These are phyloP conservation scores for Hyla sarda DNA, from an alignment of 2,113 vertebrate genomes.

Conservation along the genomic window DNA sequence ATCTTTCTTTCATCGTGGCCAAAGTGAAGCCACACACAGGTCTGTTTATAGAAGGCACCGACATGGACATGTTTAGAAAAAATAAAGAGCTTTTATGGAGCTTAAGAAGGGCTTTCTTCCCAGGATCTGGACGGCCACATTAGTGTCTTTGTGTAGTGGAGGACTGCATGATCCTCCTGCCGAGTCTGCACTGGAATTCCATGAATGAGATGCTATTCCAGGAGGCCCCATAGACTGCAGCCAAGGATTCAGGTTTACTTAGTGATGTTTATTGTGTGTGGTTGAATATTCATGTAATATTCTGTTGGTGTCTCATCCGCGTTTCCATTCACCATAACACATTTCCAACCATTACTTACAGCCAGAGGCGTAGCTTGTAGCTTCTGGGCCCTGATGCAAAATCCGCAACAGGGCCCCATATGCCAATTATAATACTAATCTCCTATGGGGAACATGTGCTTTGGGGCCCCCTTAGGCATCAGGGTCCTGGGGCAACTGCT, in stretches of 20 bases:
- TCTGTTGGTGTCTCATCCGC: background rate
- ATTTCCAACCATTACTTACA: too few species aligned
- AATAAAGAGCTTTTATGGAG: slow-evolving; percentile 48
- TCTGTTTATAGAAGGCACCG: slow-evolving; percentile 18
- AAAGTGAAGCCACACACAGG: slow-evolving; percentile 28
- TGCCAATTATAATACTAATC: too few species aligned
- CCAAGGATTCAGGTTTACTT: background rate
- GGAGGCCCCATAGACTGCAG: background rate
- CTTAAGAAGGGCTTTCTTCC: slow-evolving; percentile 13
- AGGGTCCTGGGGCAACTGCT: too few species aligned
- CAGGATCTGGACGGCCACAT: slow-evolving; percentile 10
- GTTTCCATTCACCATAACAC: background rate
- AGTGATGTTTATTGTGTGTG: background rate
- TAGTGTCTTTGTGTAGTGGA: slow-evolving; percentile 25
- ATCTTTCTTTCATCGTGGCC: slow-evolving; percentile 37
- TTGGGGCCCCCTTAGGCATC: too few species aligned
- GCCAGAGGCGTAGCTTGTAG: too few species aligned
- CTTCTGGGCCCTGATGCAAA: too few species aligned
- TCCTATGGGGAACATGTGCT: too few species aligned
- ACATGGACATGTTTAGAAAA: slow-evolving; percentile 33
- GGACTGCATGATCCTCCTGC: slow-evolving; percentile 5
- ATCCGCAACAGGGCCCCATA: too few species aligned
- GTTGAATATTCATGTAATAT: background rate
- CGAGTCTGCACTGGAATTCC: background rate
- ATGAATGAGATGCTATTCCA: background rate